These are phyloP conservation scores for Catagonus wagneri DNA, from an alignment of 2,113 vertebrate genomes.

Conservation along the genomic window DNA sequence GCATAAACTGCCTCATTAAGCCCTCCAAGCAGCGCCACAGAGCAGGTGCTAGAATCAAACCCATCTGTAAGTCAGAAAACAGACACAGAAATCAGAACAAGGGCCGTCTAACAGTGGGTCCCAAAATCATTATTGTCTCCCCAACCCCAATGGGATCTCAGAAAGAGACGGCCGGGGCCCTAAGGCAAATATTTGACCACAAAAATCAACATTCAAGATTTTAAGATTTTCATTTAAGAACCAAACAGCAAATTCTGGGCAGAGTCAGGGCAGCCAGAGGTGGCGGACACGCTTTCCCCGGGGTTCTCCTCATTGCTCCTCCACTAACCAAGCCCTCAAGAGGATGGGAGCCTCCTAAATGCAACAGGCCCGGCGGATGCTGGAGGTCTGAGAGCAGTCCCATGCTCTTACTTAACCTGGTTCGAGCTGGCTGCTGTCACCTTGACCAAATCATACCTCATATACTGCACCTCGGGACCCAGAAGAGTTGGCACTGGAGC, in stretches of 20 bases:
- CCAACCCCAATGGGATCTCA: not conserved
- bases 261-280: not conserved
- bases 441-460: not conserved
- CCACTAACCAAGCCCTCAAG: not conserved
- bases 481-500: not conserved
- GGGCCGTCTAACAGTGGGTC: not conserved
- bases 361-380: no score
- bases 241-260: not conserved
- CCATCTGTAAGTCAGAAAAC: not conserved
- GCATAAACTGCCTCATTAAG: not conserved
- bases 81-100: not conserved
- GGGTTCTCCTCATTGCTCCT: not conserved
- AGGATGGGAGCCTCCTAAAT: no score
- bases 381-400: not conserved
- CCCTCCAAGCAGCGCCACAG: not conserved
- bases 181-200: no score
- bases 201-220: not conserved
- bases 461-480: not conserved
- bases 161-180: not conserved
- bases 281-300: rapidly evolving
- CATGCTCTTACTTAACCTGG: not conserved
- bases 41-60: not conserved
- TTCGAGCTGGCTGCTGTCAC: not conserved
- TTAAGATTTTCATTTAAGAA: not conserved
- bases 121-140: not conserved